These are phyloP conservation scores for Drosophila paracracens DNA, from an alignment of 2,888 invertebrate species.

Conservation along the genomic window DNA sequence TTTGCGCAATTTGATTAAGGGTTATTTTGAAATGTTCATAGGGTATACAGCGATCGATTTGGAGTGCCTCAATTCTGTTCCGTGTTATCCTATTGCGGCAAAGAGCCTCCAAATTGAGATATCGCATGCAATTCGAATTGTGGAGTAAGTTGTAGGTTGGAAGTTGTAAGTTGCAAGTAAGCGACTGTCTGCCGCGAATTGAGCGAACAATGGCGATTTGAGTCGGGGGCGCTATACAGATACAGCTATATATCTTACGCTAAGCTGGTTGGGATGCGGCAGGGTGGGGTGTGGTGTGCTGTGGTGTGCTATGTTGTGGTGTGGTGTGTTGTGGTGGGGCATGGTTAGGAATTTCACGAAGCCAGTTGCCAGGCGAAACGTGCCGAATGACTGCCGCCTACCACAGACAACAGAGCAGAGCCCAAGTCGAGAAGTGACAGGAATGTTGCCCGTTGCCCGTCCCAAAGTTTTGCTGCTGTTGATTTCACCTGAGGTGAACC, in stretches of 20 bases:
- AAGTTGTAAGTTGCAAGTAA: constrained; percentile 64
- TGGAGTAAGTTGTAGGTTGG: constrained; percentile 73
- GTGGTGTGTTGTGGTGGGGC: constrained; percentile 24
- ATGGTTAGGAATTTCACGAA: constrained; percentile 63
- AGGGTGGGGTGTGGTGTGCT: constrained; percentile 4
- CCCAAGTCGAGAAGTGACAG: constrained; percentile 48
- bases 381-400: constrained; percentile 70
- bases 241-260: constrained; percentile 34
- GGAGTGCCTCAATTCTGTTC: neutral
- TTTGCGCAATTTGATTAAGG: neutral
- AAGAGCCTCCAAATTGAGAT: constrained; percentile 80
- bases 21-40: neutral
- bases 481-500: constrained; percentile 75
- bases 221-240: constrained; percentile 44
- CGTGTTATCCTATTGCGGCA: constrained; percentile 47
- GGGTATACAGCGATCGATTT: constrained; percentile 7
- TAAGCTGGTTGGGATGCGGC: constrained; percentile 15
- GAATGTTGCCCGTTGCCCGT: constrained; percentile 28
- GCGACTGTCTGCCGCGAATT: constrained; percentile 44
- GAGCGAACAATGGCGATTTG: constrained; percentile 76
- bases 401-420: constrained; percentile 29
- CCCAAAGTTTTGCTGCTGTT: constrained; percentile 53
- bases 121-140: constrained; percentile 70
- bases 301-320: neutral
- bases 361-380: constrained; percentile 59